phyloP scores from a whole-genome alignment of 2,888 invertebrate genomes.

The Cephus nigrinus region DNA sequence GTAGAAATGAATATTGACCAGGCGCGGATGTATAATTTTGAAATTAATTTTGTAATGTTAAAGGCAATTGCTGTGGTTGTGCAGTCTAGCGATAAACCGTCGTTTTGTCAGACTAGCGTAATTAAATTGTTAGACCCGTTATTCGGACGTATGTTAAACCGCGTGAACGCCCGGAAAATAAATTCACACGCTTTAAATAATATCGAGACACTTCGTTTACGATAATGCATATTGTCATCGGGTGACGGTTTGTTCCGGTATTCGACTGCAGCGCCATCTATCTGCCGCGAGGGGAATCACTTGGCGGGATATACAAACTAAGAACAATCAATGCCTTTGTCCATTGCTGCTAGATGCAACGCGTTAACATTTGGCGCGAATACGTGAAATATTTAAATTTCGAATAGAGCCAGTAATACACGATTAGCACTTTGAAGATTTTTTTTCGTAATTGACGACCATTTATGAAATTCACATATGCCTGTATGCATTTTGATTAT shows the following conservation, averaged over 20 bases:
- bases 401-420: background rate
- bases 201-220: background rate
- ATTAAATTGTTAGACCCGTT: constrained; percentile 1
- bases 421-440: background rate
- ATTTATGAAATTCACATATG: background rate
- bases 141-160: background rate
- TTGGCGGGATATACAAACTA: background rate
- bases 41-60: background rate
- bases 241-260: background rate
- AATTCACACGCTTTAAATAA: background rate
- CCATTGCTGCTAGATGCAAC: background rate
- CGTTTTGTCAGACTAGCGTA: constrained; percentile 4
- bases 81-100: background rate
- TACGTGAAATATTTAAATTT: background rate
- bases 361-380: background rate
- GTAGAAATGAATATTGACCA: background rate
- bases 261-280: background rate
- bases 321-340: background rate
- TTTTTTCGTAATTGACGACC: background rate
- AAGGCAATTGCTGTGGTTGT: background rate
- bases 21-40: background rate
- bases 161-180: background rate
- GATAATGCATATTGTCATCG: background rate
- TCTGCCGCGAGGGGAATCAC: background rate
- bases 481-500: background rate